These are phyloP conservation scores for Dryoscopus gambensis DNA, from an alignment of 2,113 vertebrate species.

Conservation along the genomic window DNA sequence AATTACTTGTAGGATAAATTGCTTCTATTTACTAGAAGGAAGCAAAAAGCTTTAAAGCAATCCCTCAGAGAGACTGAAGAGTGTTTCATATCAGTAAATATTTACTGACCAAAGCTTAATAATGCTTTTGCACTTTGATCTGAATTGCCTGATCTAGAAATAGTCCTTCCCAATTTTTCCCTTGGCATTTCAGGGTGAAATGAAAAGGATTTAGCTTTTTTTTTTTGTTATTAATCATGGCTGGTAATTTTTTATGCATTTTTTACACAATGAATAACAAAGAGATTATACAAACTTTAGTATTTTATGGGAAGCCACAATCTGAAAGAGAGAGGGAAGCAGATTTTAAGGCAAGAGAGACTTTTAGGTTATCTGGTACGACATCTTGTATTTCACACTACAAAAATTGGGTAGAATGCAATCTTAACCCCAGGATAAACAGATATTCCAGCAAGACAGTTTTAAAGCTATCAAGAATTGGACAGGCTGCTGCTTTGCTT, in stretches of 20 bases:
- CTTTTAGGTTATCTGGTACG: neutral
- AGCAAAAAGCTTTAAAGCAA: neutral
- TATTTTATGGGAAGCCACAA: neutral
- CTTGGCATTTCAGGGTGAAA: neutral
- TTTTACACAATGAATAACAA: neutral
- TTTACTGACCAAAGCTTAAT: neutral
- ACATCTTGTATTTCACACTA: neutral
- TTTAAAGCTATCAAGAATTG: neutral
- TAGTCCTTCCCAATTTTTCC: neutral
- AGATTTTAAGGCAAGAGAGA: neutral
- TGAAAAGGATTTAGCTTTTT: neutral
- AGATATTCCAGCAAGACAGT: neutral
- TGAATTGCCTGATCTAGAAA: neutral
- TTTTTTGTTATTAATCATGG: neutral
- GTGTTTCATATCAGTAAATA: neutral
- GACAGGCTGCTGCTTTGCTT: neutral
- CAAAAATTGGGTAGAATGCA: neutral
- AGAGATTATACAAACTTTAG: neutral
- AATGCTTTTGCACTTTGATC: neutral
- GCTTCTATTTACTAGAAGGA: neutral
- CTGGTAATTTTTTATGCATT: neutral
- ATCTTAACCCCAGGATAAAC: neutral
- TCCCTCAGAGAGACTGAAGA: neutral
- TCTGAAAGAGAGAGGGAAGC: neutral
- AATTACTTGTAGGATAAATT: neutral